These are phyloP conservation scores for Exaiptasia diaphana DNA, from an alignment of 64 coral and sea anemone species.

Conservation along the genomic window DNA sequence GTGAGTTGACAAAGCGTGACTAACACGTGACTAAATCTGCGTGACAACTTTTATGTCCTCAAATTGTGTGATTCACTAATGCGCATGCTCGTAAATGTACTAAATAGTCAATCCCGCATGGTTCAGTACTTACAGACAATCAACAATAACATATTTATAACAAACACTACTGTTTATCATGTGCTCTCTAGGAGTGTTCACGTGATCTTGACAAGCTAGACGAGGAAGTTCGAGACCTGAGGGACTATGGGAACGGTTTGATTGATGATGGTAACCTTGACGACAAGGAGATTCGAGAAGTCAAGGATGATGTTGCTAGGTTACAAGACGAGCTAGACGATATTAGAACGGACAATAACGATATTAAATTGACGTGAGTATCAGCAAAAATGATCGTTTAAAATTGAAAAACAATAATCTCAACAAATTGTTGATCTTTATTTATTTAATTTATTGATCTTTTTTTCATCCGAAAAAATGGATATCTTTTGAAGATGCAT, in stretches of 20 bases:
- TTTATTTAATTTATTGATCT: no score
- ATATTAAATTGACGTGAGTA: background rate
- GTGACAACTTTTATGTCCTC: no score
- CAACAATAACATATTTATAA: background rate
- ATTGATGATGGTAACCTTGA: background rate
- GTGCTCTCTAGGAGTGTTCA: constrained; percentile 14
- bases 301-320: background rate
- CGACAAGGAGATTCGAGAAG: background rate
- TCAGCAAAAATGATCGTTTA: background rate
- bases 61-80: no score
- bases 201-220: constrained; percentile 15
- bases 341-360: background rate
- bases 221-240: background rate
- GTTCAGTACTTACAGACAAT: no score
- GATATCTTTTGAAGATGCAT: no score
- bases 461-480: no score
- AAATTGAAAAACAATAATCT: background rate
- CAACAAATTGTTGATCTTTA: no score
- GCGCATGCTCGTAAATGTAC: no score
- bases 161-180: no score
- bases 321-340: background rate
- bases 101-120: no score
- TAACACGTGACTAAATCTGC: no score
- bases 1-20: no score
- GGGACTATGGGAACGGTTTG: constrained; percentile 14